Base-by-base conservation (phyloP, 2,888 invertebrate genomes). In the Lycophotia porphyrea region DNA sequence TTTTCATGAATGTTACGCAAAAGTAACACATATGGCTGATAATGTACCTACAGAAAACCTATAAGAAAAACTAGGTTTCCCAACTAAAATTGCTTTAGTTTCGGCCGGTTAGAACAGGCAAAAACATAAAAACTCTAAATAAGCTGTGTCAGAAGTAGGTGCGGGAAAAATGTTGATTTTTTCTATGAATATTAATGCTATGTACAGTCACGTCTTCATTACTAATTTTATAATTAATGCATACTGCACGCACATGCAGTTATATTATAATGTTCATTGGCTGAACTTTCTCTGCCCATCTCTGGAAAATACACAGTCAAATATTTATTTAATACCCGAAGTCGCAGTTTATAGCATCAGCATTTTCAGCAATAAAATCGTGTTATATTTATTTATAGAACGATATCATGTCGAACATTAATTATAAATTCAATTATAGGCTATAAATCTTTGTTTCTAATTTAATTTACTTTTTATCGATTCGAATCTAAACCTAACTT, bases 391-490 rank as follows among this genome's bases (percentile, higher is more conserved):
- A 84, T 85, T 87, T 76, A n/a, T 66, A 68, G 47, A 68, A 74
- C 72, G 74, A 71, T 86, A 84, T 76, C 77, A 79, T 64, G 58
- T 64, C 13, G 8, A 61, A 21, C 18, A 44, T 76, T 67, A 78
- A 76, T 81, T 78, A 78, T 70, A 75, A 76, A 85, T 79, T 83
- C 78, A 86, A 88, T 87, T 87, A 87, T 82, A 75, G 52, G 58
- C 67, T 78, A 86, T 88, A 86, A 89, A 88, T 89, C 85, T 84
- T 81, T 78, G 66, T 76, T 82, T 84, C 81, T 84, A 87, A 84
- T 85, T 87, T 83, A 81, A 81, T 85, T 81, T 78, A 78, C 82
- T 81, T 71, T 71, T 74, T 84, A 78, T 70, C 49, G 21, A 21
- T 39, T 74, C 55, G 27, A 80, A 84, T 68, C 70, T 85, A 78